Conservation (phyloP, 2,888 invertebrate species). For the Zonitis immaculata region DNA sequence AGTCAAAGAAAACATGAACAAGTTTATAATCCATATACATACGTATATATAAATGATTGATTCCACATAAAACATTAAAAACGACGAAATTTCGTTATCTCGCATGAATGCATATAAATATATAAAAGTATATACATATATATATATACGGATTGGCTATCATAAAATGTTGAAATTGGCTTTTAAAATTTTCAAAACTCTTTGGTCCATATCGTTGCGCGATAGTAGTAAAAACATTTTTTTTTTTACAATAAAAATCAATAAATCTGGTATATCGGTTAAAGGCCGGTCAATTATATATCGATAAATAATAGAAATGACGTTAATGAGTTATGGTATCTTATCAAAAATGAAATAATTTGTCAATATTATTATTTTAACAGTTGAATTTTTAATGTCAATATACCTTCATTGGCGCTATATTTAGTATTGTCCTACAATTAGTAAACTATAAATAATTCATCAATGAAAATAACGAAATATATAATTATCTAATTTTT, state of each 20-base stretch:
- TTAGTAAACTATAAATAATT: not conserved
- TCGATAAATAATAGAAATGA: no score
- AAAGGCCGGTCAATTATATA: no score
- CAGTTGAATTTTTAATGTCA: not conserved
- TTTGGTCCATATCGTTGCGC: constrained; percentile 19
- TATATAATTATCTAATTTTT: not conserved
- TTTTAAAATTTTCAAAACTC: constrained; percentile 33
- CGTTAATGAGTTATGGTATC: no score
- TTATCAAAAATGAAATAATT: not conserved
- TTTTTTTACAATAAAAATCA: constrained; percentile 8
- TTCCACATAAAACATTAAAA: constrained; percentile 27
- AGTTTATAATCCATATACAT: constrained; percentile 27
- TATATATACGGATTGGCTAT: constrained; percentile 18
- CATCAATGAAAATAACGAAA: not conserved
- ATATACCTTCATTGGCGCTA: not conserved
- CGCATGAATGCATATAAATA: constrained; percentile 15
- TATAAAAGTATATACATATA: no score
- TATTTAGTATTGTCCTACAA: not conserved
- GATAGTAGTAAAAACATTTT: no score
- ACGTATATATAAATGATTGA: constrained; percentile 32
- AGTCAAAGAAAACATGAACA: constrained; percentile 13
- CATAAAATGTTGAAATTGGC: constrained; percentile 33
- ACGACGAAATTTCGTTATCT: constrained; percentile 33
- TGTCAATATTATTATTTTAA: not conserved
- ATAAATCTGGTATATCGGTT: constrained; percentile 8